Percentiles rank a stretch among this genome's conserved stretches.
Conservation (phyloP, 2,797 vertebrate species). For the Hydrocynus forskahlii region DNA sequence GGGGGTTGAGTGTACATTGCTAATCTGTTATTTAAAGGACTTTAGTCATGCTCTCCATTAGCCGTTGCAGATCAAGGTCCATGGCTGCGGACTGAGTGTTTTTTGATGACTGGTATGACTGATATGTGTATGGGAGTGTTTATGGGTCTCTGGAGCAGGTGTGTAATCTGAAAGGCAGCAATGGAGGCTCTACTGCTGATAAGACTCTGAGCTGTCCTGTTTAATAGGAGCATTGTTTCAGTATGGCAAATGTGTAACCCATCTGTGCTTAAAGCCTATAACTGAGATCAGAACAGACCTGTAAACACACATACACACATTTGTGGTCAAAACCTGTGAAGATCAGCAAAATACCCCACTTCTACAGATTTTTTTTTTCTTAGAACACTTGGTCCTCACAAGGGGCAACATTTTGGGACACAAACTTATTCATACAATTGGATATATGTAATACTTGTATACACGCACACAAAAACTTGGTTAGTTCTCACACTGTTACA, state of each 20-base stretch:
- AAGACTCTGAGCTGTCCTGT: conserved; percentile 57
- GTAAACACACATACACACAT: conserved; percentile 20
- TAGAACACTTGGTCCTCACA: no score
- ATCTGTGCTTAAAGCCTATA: neutral
- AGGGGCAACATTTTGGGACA: no score
- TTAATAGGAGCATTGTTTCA: conserved; percentile 36
- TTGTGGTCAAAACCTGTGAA: no score
- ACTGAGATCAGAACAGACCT: conserved; percentile 40
- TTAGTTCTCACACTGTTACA: no score
- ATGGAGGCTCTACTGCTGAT: conserved; percentile 70
- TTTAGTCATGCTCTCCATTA: conserved; percentile 54
- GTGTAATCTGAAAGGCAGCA: conserved; percentile 66
- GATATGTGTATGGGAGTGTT: conserved; percentile 61
- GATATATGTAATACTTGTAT: no score
- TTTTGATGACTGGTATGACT: conserved; percentile 40
- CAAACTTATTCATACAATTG: no score
- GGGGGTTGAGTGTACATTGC: conserved; percentile 38
- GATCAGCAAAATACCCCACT: no score
- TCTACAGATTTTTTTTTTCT: no score
- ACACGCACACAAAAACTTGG: no score
- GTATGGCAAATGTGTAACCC: conserved; percentile 39
- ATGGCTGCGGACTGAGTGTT: conserved; percentile 38
- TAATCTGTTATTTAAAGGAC: conserved; percentile 28
- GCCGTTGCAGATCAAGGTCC: conserved; percentile 65
- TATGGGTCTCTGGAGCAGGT: conserved; percentile 73